phyloP scores from a whole-genome alignment of 2,888 invertebrate species.

The Drosophila diplacantha region DNA sequence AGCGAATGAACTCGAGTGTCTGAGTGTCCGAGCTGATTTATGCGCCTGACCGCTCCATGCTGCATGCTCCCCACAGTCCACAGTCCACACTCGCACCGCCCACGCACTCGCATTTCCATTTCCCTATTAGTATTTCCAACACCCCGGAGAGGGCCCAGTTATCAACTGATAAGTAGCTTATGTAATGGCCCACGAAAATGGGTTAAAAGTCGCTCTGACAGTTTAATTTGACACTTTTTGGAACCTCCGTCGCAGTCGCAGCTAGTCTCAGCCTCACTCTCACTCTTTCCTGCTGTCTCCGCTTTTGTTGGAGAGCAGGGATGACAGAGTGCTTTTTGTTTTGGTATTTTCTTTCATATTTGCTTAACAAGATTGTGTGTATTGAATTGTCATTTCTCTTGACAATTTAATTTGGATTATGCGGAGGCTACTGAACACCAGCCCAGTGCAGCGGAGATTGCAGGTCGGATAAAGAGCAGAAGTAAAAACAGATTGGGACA shows the following conservation, averaged over 20 bases:
- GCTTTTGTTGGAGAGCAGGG: slow-evolving; percentile 35
- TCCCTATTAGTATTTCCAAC: slow-evolving; percentile 59
- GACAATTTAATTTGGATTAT: slow-evolving; percentile 73
- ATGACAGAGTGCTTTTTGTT: slow-evolving; percentile 65
- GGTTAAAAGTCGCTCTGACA: slow-evolving; percentile 68
- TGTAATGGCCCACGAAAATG: slow-evolving; percentile 63
- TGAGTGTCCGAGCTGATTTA: slow-evolving; percentile 61
- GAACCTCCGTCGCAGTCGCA: slow-evolving; percentile 16
- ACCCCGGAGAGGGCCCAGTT: slow-evolving; percentile 49
- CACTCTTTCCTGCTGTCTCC: slow-evolving; percentile 12
- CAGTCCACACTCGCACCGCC: slow-evolving; percentile 57
- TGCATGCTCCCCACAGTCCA: slow-evolving; percentile 8
- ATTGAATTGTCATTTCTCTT: slow-evolving; percentile 73
- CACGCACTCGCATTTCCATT: slow-evolving; percentile 50
- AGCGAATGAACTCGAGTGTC: slow-evolving; percentile 54
- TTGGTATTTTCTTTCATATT: slow-evolving; percentile 57
- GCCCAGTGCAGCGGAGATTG: slow-evolving; percentile 7
- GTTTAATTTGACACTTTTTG: slow-evolving; percentile 69
- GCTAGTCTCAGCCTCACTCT: slow-evolving; percentile 11
- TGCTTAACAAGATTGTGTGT: slow-evolving; percentile 67
- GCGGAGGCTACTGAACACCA: slow-evolving; percentile 59
- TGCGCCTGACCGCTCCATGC: slow-evolving; percentile 62
- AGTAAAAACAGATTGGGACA: slow-evolving; percentile 21
- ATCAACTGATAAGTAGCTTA: slow-evolving; percentile 73
- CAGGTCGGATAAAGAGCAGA: slow-evolving; percentile 26